phyloP scores from a whole-genome alignment of 2,797 vertebrate species.

The Adrianichthys oophorus region DNA sequence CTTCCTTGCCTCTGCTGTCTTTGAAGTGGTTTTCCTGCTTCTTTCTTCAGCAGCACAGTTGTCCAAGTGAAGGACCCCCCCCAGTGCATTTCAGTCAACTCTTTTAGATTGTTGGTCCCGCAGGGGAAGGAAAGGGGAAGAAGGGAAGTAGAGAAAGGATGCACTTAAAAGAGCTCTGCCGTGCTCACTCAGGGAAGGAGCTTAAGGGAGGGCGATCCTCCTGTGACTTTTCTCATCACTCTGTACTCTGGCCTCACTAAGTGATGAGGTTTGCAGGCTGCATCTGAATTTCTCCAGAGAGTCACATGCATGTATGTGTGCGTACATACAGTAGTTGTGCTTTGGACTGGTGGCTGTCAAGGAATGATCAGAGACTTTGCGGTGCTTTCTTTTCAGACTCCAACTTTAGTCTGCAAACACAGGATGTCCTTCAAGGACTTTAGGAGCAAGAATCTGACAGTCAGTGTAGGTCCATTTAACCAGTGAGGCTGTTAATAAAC shows the following conservation, averaged over 20 bases:
- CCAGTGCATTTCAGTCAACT: constrained; percentile 25
- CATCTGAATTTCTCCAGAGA: constrained; percentile 45
- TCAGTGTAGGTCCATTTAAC: constrained; percentile 11
- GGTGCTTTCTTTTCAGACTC: constrained; percentile 49
- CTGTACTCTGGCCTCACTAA: constrained; percentile 45
- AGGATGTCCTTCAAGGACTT: constrained; percentile 31
- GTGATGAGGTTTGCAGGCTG: constrained; percentile 72
- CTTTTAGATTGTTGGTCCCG: constrained; percentile 51
- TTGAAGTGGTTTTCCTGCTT: constrained; percentile 39
- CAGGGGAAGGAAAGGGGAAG: constrained; percentile 48
- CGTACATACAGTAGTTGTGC: constrained; percentile 63
- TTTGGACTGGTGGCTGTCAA: constrained; percentile 65
- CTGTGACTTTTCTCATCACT: constrained; percentile 55
- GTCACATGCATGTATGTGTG: constrained; percentile 31
- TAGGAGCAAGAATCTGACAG: constrained; percentile 15
- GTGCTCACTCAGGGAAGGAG: constrained; percentile 57
- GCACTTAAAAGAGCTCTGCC: constrained; percentile 53
- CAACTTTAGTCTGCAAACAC: constrained; percentile 36
- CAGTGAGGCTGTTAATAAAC: not conserved
- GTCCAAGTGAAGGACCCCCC: constrained; percentile 24
- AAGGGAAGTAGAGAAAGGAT: constrained; percentile 60
- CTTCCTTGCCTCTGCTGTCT: constrained; percentile 25
- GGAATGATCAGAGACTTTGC: constrained; percentile 37
- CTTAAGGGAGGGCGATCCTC: constrained; percentile 31
- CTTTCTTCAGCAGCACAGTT: constrained; percentile 9